Base-by-base conservation (phyloP, 2,888 invertebrate species). In the Coleophora flavipennella region DNA sequence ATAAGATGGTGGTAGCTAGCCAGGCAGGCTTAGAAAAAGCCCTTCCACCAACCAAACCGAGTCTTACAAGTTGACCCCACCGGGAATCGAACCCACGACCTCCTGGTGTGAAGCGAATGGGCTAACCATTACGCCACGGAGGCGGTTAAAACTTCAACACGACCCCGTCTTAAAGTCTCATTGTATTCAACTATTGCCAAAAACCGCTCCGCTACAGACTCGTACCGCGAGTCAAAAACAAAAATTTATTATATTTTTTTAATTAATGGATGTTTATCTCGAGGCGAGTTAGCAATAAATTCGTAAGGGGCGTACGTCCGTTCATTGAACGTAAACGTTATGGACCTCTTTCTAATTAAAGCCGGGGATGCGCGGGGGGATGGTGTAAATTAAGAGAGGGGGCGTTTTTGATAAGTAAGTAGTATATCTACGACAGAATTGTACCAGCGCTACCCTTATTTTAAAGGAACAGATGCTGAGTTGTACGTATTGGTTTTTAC, bases 181-280 rank as follows among this genome's bases (percentile, higher is more conserved):
- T 20, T 20, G 20, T 20, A 20, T 20, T 20, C 20, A 4, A 8
- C 9, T 29, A n/a, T 29, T 7, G 29, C n/a, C 29, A 29, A 8
- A n/a, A 29, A 6, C 10, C 29, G 11, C 29, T 29, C 10, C 8
- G n/a, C n/a, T 4, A 10, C 29, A 29, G 29, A 20, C 29, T 29
- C 10, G 10, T 8, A 10, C 4, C 29, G 29, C 29, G 9, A 29
- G 34, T 33, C 52, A 40, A 60, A 57, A 59, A 54, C 56, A 57
- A 62, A 63, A 62, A 65, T 70, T 67, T 62, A 67, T 70, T 66
- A 68, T 70, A 71, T 73, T 71, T 83, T 81, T 79, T 83, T 76
- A 84, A 84, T 84, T 81, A 84, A 81, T 81, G 79, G 70, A 75
- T 78, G 70, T 77, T 81, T 84, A 80, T 80, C 80, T 81, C 60